These are phyloP conservation scores for Larimichthys polyactis DNA, from an alignment of 2,113 vertebrate genomes.

Conservation along the genomic window DNA sequence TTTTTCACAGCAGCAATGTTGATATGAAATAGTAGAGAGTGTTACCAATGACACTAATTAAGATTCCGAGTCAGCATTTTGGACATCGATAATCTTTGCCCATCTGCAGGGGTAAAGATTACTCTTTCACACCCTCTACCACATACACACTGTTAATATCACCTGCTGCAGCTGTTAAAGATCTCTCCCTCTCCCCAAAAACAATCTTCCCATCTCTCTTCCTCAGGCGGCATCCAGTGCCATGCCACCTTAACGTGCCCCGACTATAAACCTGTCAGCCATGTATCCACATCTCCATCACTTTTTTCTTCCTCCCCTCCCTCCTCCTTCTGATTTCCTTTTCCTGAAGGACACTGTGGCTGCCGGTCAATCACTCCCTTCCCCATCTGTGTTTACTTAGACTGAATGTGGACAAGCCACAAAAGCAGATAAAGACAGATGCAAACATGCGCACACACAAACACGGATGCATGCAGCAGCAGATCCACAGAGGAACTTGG, in stretches of 20 bases:
- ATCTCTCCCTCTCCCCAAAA: neutral
- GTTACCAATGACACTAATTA: too few species aligned
- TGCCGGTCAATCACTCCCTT: conserved; percentile 14
- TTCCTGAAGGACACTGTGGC: conserved; percentile 28
- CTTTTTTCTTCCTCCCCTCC: neutral
- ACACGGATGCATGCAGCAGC: conserved; percentile 1
- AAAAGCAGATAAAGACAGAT: conserved; percentile 30
- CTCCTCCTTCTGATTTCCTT: conserved; percentile 26
- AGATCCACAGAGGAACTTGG: conserved; percentile 19
- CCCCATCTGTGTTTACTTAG: conserved; percentile 43
- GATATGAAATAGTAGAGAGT: too few species aligned
- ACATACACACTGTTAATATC: neutral
- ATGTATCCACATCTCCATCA: conserved; percentile 21
- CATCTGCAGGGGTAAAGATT: conserved; percentile 54
- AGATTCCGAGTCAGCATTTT: too few species aligned
- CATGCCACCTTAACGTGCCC: conserved; percentile 7
- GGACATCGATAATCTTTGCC: conserved; percentile 50
- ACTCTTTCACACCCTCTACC: too few species aligned
- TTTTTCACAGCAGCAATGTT: conserved; percentile 15
- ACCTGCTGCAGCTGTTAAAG: conserved; percentile 6
- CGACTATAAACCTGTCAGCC: conserved; percentile 8
- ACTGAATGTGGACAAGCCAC: conserved; percentile 26
- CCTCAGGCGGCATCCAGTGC: neutral
- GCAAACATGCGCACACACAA: neutral
- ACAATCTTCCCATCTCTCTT: neutral